A percentile compares a stretch with the other conserved stretches of the same genome.
These are phyloP conservation scores for Tupiocoris notatus DNA, from an alignment of 2,888 invertebrate species.

Conservation along the genomic window DNA sequence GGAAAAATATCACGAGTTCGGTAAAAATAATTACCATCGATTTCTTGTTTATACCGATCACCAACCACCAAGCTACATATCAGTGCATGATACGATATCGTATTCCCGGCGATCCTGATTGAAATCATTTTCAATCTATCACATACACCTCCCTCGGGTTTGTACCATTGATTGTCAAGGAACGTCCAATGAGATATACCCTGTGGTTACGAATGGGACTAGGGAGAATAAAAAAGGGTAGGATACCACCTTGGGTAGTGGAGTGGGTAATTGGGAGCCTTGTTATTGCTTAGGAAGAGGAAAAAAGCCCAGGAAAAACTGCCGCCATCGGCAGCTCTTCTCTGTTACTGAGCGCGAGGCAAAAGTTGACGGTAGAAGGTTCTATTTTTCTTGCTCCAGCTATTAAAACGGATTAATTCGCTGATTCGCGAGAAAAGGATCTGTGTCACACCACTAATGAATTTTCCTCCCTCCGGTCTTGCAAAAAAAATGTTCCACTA, in stretches of 20 bases:
- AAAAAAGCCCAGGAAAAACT: conserved; percentile 13
- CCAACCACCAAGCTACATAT: no score
- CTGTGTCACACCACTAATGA: background rate
- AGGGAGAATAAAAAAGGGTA: background rate
- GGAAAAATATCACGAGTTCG: no score
- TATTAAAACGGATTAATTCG: background rate
- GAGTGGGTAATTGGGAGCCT: conserved; percentile 32
- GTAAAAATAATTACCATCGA: no score
- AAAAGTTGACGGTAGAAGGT: background rate
- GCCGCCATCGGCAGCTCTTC: conserved; percentile 19
- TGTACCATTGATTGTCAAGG: no score
- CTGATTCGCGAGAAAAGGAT: background rate
- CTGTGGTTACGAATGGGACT: no score
- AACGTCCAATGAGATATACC: no score
- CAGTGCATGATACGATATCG: no score
- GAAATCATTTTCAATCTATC: no score
- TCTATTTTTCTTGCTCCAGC: background rate
- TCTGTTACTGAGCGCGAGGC: background rate
- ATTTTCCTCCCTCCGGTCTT: background rate
- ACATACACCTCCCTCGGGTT: no score
- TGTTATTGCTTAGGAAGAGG: conserved; percentile 37
- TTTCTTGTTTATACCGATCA: no score
- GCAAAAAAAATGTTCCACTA: no score
- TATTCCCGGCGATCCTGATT: no score
- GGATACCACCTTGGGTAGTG: background rate